Evolutionary conservation across 2,113 vertebrate species (phyloP), one percentile per base, ranked within the genome.

Genomic region (Heteronetta atricapilla): DNA sequence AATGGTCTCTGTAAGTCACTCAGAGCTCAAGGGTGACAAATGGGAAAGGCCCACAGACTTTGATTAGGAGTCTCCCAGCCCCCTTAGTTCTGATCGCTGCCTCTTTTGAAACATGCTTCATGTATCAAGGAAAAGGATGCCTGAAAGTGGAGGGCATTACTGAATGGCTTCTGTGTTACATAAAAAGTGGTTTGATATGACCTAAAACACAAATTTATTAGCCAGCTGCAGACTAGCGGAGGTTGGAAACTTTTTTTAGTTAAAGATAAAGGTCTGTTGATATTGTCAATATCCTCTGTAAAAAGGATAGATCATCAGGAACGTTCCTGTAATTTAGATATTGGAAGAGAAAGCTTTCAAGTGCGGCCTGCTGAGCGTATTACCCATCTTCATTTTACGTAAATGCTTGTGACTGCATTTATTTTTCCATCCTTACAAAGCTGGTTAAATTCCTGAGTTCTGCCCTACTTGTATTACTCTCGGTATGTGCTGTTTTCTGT

Each of bases 361-460:
- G 19, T 56, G 42, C 85, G 70, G 53, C 11, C 23, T 86, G 22
- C 48, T 78, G 55, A 78, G 21, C 5, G 1, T 36, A 19, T 85
- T 67, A 50, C 10, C 22, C 2, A 3, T 11, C 90, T 69, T 21
- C 2, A 38, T 53, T 77, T 87, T 31, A 26, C 2, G 3, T 38
- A 82, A 3, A 3, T 46, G 33, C 26, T 70, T 77, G 48, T 80
- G 38, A 52, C 46, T 62, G 7, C 3, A 16, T 59, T 44, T 67
- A 23, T 55, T 83, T 83, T 70, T 21, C 31, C 3, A 48, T 56
- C 26, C 8, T 52, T 36, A n/a, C 80, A 29, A 73, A 84, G 63
- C 0, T 1, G 59, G 14, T 7, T 85, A 11, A 68, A 0, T 48
- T 75, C 20, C 29, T 55, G 34, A 52, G 11, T 9, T 48, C 66